These are phyloP conservation scores for Anarhynchus alexandrinus DNA, from an alignment of 2,113 vertebrate genomes.

Conservation along the genomic window DNA sequence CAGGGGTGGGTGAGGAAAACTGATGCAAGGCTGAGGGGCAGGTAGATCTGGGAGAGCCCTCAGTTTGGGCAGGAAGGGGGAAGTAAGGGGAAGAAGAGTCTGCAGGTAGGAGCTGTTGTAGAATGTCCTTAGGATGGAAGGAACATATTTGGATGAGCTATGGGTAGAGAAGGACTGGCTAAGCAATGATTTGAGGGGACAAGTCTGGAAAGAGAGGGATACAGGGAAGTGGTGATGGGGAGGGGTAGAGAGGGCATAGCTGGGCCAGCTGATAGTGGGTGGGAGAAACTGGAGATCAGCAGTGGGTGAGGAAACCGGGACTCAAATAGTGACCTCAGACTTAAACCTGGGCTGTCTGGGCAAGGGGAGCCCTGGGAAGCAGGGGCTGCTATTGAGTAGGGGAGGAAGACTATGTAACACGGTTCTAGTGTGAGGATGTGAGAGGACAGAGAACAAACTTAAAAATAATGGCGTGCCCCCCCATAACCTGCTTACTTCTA, in stretches of 20 bases:
- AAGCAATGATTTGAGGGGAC: background rate
- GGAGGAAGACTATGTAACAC: background rate
- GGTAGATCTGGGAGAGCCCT: background rate
- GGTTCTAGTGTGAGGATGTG: background rate
- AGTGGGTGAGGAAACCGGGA: background rate
- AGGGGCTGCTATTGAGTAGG: background rate
- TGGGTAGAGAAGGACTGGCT: background rate
- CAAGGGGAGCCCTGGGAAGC: background rate
- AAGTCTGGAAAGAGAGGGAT: background rate
- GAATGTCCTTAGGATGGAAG: background rate
- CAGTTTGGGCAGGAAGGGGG: background rate
- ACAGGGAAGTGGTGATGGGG: background rate
- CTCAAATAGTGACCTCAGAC: background rate
- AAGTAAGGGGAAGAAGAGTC: background rate
- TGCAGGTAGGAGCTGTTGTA: background rate
- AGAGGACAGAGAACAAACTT: background rate
- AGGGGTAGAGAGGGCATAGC: background rate
- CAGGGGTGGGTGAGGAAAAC: background rate
- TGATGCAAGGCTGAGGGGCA: background rate
- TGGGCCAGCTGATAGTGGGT: background rate
- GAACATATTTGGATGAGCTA: background rate
- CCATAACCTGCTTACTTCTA: background rate
- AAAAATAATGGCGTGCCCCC: background rate
- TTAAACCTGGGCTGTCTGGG: background rate
- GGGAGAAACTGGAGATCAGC: background rate